Conservation (phyloP, 2,113 vertebrate genomes). For the Aegithalos caudatus region DNA sequence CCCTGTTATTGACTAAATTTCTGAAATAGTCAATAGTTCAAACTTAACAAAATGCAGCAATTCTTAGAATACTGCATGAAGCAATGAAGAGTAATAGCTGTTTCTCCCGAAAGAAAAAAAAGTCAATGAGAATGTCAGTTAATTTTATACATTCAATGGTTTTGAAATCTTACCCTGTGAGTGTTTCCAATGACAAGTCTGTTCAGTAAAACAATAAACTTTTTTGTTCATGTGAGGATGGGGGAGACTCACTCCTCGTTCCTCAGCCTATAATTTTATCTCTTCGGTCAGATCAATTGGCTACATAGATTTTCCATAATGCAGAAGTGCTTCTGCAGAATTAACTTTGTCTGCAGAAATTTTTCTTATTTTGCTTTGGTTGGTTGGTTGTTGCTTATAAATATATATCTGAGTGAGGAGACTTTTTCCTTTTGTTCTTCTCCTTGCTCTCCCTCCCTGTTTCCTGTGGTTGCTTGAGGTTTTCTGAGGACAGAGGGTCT, state of each 20-base stretch:
- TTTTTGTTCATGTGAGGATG: not conserved
- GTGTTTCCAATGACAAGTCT: not conserved
- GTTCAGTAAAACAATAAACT: not conserved
- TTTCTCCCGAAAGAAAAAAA: not conserved
- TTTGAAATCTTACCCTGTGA: not conserved
- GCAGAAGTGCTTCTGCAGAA: not conserved
- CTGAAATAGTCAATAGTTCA: not conserved
- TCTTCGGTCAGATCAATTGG: not conserved
- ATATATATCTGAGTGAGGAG: not conserved
- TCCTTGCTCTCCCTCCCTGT: not conserved
- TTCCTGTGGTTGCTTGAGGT: not conserved
- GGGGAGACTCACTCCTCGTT: fast-evolving
- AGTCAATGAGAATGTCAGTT: not conserved
- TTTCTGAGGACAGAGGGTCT: not conserved
- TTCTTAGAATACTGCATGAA: not conserved
- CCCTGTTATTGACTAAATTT: not conserved
- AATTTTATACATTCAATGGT: not conserved
- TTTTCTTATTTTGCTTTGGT: not conserved
- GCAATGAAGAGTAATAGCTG: not conserved
- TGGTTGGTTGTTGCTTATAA: not conserved
- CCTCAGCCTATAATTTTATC: not conserved
- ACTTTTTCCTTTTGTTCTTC: not conserved
- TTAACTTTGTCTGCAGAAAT: not conserved
- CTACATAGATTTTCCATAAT: slow-evolving; percentile 34
- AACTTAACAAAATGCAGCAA: not conserved